Evolutionary conservation across 2,888 invertebrate genomes (phyloP), one percentile per base, ranked within the genome.

Genomic region (Mythimna ferrago): DNA sequence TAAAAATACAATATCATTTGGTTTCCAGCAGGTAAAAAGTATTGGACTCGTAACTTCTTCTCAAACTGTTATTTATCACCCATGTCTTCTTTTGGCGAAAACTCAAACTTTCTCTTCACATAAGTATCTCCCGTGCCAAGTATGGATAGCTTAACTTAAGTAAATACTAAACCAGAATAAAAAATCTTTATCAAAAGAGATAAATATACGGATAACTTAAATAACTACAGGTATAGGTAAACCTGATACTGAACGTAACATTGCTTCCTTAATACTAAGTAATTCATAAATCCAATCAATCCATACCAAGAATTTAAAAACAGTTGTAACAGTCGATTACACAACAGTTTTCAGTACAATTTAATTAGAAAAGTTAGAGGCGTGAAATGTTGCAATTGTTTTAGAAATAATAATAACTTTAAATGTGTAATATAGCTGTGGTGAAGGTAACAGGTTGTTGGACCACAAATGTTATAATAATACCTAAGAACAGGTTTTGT

Each of bases 361-460:
- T 61, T 71, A 71, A 77, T 81, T 63, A 77, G 21, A 67, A 76
- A 70, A 70, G 7, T 21, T 62, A 57, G 10, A 63, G 48, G 61
- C 82, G 62, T 80, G 67, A 71, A 68, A 81, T 63, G 21, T 44
- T 35, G 51, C n/a, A 64, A 70, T 67, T 61, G 32, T 63, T 26
- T 65, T 56, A 71, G 44, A 68, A 71, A 53, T 60, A 58, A 65
- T 63, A 68, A 44, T 56, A 64, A 71, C 35, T 26, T 26, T 56
- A 44, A 51, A 56, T 35, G 62, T 44, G 16, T 51, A 60, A 41
- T 16, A 16, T 65, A 64, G 11, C 54, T 21, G 14, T 7, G 2
- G 56, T 56, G 35, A 19, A 38, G 7, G n/a, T 44, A 53, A 16
- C 63, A 64, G 57, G 62, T 63, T 66, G 26, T 48, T 35, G 21